phyloP scores from a whole-genome alignment of 2,113 vertebrate genomes.

The Mohoua ochrocephala region DNA sequence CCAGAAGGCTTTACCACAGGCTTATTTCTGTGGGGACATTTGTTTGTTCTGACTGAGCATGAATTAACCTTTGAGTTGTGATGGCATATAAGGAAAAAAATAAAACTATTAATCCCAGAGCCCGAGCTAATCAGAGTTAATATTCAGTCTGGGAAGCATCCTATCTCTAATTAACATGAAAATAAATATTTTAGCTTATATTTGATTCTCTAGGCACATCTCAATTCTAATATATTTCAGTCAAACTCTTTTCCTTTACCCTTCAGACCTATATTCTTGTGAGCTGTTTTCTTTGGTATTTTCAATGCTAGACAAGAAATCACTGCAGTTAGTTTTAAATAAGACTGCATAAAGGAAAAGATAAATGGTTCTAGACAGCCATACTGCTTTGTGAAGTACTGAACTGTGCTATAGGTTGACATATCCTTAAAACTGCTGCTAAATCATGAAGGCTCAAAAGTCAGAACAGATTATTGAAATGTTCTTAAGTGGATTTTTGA shows the following conservation, averaged over 20 bases:
- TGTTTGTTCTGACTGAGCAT: not conserved
- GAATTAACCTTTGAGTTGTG: not conserved
- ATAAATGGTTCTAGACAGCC: conserved; percentile 1
- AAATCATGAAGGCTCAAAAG: not conserved
- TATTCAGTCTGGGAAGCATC: not conserved
- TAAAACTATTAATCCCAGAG: not conserved
- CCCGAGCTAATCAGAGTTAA: not conserved
- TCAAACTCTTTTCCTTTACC: not conserved
- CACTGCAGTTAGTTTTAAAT: not conserved
- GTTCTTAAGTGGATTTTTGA: conserved; percentile 7
- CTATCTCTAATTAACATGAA: not conserved
- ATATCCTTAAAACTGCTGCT: conserved; percentile 9
- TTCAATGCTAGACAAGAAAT: not conserved
- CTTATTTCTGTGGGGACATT: not conserved
- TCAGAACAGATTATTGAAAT: conserved; percentile 1
- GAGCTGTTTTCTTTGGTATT: not conserved
- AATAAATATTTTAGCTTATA: not conserved
- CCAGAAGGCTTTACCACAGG: not conserved
- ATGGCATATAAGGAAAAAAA: not conserved
- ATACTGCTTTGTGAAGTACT: conserved; percentile 10
- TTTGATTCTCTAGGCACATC: not conserved
- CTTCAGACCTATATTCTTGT: not conserved
- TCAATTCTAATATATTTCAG: not conserved
- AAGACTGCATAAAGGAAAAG: not conserved
- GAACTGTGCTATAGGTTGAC: not conserved